phyloP scores from a whole-genome alignment of 2,797 vertebrate genomes.

The Xiphorhynchus erythropygius region DNA sequence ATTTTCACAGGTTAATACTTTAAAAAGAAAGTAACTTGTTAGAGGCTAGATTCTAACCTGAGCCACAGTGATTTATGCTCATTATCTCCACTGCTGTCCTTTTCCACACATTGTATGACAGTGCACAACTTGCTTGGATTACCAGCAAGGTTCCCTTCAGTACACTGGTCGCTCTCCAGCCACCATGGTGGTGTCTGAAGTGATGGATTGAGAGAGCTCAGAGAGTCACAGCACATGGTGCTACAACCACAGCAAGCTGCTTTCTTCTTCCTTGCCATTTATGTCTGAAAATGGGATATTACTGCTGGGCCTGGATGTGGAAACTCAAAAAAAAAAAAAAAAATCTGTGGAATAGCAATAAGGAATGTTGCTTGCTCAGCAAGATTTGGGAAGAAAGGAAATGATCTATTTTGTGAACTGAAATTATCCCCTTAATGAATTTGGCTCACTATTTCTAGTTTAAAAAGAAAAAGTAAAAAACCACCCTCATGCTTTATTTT shows the following conservation, averaged over 20 bases:
- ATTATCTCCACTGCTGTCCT: not conserved
- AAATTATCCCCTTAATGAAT: constrained; percentile 52
- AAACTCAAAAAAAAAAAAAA: not conserved
- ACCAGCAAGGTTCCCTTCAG: not conserved
- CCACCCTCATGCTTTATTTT: not conserved
- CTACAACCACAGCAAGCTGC: not conserved
- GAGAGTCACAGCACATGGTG: not conserved
- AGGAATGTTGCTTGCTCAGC: constrained; percentile 33
- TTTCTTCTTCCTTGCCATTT: not conserved
- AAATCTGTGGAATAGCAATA: not conserved
- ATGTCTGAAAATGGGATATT: not conserved
- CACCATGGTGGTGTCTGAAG: not conserved
- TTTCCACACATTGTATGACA: not conserved
- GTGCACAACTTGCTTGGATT: not conserved
- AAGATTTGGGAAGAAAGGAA: constrained; percentile 43
- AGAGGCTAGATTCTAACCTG: not conserved
- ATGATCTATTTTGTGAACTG: constrained; percentile 31
- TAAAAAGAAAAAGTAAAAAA: not conserved
- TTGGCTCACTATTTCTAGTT: constrained; percentile 18
- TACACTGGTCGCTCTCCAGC: not conserved
- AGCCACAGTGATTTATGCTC: not conserved
- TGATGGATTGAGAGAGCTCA: not conserved
- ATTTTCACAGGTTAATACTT: not conserved
- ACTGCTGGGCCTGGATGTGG: not conserved
- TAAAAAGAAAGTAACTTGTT: not conserved